phyloP scores from a whole-genome alignment of 2,888 invertebrate species.

The Oxycera nigricornis region DNA sequence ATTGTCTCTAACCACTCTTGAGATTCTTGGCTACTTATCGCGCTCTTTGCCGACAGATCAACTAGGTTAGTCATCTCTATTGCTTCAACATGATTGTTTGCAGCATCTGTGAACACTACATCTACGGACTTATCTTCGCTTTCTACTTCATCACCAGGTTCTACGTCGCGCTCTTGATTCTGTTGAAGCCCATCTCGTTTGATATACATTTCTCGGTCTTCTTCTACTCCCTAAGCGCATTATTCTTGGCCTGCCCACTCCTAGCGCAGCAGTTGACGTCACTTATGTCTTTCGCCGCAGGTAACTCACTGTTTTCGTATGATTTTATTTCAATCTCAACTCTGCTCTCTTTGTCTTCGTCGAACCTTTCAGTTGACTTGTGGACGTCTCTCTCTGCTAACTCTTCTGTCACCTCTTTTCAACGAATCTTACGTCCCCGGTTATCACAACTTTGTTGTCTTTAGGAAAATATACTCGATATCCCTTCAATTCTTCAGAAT shows the following conservation, averaged over 20 bases:
- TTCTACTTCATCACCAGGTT: no score
- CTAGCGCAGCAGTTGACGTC: not conserved
- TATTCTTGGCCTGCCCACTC: not conserved
- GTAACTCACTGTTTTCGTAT: not conserved
- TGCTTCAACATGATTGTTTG: not conserved
- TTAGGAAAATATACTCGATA: constrained; percentile 49
- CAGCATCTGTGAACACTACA: no score
- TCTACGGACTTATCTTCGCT: no score
- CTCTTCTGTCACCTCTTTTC: not conserved
- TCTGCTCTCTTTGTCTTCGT: not conserved
- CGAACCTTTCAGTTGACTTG: not conserved
- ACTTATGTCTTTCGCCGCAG: not conserved
- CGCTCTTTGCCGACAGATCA: not conserved
- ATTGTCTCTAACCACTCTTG: not conserved
- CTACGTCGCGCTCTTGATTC: not conserved
- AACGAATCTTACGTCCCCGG: not conserved
- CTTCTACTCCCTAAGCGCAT: not conserved
- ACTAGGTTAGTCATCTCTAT: not conserved
- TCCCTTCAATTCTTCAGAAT: constrained; percentile 48
- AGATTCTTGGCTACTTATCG: not conserved
- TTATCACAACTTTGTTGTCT: not conserved
- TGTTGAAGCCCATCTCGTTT: not conserved
- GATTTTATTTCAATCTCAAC: not conserved
- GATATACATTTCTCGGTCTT: not conserved
- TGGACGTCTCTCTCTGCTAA: not conserved